A percentile compares a stretch with the other conserved stretches of the same genome.
Conservation (phyloP, 2,113 vertebrate genomes). For the Struthidea cinerea region DNA sequence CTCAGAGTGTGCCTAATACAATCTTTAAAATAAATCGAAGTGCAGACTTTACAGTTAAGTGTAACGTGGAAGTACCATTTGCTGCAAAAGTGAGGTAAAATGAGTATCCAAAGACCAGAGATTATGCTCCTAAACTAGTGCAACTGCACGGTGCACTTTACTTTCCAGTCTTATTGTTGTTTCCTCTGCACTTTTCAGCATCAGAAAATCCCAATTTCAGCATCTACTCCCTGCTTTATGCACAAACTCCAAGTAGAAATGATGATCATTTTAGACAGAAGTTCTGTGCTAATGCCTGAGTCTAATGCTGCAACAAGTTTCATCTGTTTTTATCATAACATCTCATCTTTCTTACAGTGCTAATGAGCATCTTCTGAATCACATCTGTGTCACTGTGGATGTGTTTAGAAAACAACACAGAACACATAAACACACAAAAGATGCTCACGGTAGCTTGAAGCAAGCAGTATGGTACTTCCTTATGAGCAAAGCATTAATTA, state of each 20-base stretch:
- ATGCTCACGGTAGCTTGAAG: neutral
- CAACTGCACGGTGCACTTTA: neutral
- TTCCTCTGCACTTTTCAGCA: neutral
- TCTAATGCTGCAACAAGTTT: neutral
- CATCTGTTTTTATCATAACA: neutral
- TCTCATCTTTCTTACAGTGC: neutral
- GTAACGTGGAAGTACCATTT: neutral
- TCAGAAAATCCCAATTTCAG: neutral
- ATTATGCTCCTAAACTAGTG: neutral
- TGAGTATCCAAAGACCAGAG: neutral
- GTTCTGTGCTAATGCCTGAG: neutral
- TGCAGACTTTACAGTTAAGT: neutral
- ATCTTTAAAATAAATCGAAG: neutral
- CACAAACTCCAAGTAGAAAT: neutral
- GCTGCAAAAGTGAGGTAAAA: neutral
- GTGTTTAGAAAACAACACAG: neutral
- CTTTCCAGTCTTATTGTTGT: neutral
- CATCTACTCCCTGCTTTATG: neutral
- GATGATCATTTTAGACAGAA: neutral
- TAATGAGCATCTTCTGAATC: neutral
- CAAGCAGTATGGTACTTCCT: neutral
- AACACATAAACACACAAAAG: neutral
- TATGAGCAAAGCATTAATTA: neutral
- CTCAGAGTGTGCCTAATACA: neutral
- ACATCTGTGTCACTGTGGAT: neutral